Evolutionary conservation across 1,140 invertebrate genomes (phyloP).

Genomic region (Drosophila burlai): DNA sequence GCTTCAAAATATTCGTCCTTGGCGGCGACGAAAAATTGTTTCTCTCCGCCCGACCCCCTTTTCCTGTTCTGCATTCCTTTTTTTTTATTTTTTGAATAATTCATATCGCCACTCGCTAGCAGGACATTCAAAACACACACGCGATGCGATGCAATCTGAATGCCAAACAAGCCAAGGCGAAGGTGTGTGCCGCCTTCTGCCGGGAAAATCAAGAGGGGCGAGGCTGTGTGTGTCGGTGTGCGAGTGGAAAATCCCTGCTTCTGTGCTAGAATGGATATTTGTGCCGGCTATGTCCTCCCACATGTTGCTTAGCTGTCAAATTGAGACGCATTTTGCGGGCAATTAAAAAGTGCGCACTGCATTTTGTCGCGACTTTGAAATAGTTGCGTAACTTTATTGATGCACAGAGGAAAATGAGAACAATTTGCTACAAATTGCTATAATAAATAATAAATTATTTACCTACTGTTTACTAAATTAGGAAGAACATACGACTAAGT

Average conservation of each 20-base stretch:
- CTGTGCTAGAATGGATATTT: constrained; percentile 3
- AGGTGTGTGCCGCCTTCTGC: constrained; percentile 36
- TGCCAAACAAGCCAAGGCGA: constrained; percentile 72
- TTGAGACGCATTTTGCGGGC: constrained; percentile 56
- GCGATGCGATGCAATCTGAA: constrained; percentile 84
- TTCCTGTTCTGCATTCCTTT: constrained; percentile 4
- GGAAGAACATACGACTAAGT: background rate
- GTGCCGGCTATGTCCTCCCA: constrained; percentile 30
- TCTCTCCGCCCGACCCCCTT: background rate
- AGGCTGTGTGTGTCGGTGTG: constrained; percentile 9
- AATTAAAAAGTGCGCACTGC: constrained; percentile 65
- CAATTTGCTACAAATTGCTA: background rate
- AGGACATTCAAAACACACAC: constrained; percentile 85
- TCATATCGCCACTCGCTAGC: constrained; percentile 74
- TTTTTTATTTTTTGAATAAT: constrained; percentile 81
- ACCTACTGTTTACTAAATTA: too few species aligned
- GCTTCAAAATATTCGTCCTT: constrained; percentile 84
- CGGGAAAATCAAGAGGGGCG: constrained; percentile 2
- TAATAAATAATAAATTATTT: background rate
- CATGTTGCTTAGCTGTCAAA: constrained; percentile 75
- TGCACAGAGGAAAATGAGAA: background rate
- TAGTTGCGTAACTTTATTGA: constrained; percentile 72
- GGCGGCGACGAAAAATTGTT: constrained; percentile 76
- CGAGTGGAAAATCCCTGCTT: constrained; percentile 23
- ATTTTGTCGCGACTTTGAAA: constrained; percentile 42